Evolutionary conservation across 1,140 invertebrate genomes (phyloP).

Genomic region (Tetraneura akinire): DNA sequence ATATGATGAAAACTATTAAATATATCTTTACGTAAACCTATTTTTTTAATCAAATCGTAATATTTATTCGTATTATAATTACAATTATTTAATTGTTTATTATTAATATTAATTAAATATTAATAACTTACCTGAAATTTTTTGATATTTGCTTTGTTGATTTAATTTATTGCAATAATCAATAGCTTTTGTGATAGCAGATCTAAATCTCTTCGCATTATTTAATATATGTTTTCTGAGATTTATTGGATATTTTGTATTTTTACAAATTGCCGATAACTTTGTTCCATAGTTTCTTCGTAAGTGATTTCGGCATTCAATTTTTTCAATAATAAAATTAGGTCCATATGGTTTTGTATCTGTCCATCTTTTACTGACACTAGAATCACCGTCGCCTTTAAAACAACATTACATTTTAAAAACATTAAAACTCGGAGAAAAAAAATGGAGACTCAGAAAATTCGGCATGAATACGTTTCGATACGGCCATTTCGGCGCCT

Average conservation of each 20-base stretch:
- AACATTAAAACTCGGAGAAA: too few relatives aligned
- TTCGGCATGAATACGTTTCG: too few relatives aligned
- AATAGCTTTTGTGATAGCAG: not conserved
- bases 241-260: not conserved
- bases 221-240: not conserved
- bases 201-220: not conserved
- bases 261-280: not conserved
- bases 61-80: not conserved
- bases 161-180: too few relatives aligned
- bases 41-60: not conserved
- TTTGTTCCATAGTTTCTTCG: not conserved
- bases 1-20: conserved; percentile 8
- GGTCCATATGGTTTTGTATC: not conserved
- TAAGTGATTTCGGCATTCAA: conserved; percentile 6
- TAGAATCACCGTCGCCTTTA: not conserved
- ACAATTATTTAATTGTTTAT: not conserved
- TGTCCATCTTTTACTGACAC: not conserved
- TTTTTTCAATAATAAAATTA: conserved; percentile 3
- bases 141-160: too few relatives aligned
- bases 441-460: too few relatives aligned
- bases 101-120: not conserved
- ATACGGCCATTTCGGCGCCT: too few relatives aligned
- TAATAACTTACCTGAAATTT: not conserved
- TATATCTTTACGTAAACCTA: conserved; percentile 2
- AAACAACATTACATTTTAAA: too few relatives aligned